Evolutionary conservation across 2,797 vertebrate genomes (phyloP).

Genomic region (Catamblyrhynchus diadema): DNA sequence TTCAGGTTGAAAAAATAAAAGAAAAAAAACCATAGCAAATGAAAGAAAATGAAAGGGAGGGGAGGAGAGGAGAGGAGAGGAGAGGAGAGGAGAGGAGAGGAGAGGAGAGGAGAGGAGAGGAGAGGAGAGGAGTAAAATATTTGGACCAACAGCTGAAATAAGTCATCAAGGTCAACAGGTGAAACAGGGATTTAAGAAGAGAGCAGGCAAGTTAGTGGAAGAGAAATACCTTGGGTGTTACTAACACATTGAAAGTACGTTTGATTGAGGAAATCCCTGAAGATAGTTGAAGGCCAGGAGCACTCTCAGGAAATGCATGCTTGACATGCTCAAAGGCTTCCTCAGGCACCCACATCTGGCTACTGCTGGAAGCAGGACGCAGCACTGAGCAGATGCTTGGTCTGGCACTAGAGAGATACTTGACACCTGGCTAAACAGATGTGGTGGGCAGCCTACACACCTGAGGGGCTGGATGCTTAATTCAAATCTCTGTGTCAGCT

Average conservation of each 20-base stretch:
- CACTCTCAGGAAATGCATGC: not conserved
- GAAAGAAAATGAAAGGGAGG: not conserved
- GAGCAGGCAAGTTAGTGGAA: not conserved
- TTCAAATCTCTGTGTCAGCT: not conserved
- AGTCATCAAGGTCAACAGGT: not conserved
- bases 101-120: not conserved
- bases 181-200: not conserved
- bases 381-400: not conserved
- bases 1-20: not conserved
- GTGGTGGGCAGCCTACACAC: not conserved
- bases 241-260: not conserved
- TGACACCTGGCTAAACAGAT: not conserved
- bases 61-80: fast-evolving
- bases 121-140: not conserved
- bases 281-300: not conserved
- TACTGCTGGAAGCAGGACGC: not conserved
- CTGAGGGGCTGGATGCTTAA: not conserved
- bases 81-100: no score
- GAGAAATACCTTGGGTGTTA: not conserved
- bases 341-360: not conserved
- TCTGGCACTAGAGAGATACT: not conserved
- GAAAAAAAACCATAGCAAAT: no score
- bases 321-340: not conserved
- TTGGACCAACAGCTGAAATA: not conserved
- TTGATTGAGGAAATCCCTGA: not conserved